Evolutionary conservation across 2,888 invertebrate species (phyloP).

Genomic region (Ceriagrion tenellum): DNA sequence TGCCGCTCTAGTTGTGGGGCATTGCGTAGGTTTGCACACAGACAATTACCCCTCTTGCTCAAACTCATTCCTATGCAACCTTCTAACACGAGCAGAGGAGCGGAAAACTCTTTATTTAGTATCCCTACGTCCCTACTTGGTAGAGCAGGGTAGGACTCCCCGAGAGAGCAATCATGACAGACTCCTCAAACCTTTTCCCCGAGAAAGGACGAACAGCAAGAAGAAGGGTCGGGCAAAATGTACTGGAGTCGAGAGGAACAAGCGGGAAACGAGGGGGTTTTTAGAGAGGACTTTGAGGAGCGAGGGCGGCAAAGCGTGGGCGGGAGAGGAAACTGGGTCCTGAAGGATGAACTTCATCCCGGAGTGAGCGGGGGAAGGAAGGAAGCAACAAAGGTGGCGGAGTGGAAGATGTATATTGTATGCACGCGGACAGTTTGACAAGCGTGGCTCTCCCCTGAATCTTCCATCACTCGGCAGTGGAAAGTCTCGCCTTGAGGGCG

Average conservation of each 20-base stretch:
- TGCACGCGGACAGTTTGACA: background rate
- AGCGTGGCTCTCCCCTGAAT: background rate
- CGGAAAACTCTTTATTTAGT: background rate
- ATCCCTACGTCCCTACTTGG: too few relatives aligned
- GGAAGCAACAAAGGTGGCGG: background rate
- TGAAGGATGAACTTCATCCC: background rate
- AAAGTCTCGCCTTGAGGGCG: background rate
- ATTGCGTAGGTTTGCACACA: too few relatives aligned
- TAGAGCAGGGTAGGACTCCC: background rate
- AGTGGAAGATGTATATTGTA: background rate
- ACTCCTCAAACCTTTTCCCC: background rate
- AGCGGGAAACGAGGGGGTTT: background rate
- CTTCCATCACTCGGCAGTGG: background rate
- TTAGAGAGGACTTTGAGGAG: background rate
- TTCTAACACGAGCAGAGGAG: too few relatives aligned
- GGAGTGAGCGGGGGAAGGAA: background rate
- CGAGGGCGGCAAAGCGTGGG: too few relatives aligned
- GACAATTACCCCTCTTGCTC: too few relatives aligned
- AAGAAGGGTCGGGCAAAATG: background rate
- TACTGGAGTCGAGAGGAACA: background rate
- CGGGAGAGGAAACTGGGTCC: too few relatives aligned
- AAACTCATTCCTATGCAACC: too few relatives aligned
- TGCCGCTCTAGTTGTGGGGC: too few relatives aligned
- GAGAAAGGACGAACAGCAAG: background rate
- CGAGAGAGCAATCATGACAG: conserved; percentile 3